Evolutionary conservation across 2,888 invertebrate species (phyloP).

Genomic region (Graphium colonna): DNA sequence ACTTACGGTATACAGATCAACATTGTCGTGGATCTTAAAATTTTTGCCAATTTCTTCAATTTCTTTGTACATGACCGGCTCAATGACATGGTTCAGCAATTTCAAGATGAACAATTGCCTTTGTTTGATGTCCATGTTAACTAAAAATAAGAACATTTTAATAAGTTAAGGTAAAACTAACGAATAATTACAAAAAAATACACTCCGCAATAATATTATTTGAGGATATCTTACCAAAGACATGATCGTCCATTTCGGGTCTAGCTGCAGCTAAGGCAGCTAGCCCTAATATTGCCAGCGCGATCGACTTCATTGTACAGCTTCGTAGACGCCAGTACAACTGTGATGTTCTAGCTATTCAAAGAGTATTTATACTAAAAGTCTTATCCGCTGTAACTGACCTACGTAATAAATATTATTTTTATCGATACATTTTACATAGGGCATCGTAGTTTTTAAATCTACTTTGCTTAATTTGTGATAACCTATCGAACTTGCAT

Average conservation of each 20-base stretch:
- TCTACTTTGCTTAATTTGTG: conserved; percentile 2
- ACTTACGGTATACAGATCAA: conserved; percentile 55
- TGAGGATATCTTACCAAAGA: conserved; percentile 42
- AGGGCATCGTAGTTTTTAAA: neutral
- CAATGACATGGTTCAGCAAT: conserved; percentile 73
- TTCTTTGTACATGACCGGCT: conserved; percentile 68
- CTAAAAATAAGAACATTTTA: too few species aligned
- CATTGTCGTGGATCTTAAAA: conserved; percentile 63
- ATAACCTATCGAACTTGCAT: conserved; percentile 7
- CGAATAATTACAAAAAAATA: neutral
- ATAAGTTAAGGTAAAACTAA: too few species aligned
- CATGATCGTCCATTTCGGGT: conserved; percentile 50
- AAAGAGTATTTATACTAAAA: conserved; percentile 44
- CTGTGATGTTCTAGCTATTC: conserved; percentile 39
- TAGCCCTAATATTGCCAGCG: conserved; percentile 53
- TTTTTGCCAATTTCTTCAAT: conserved; percentile 60
- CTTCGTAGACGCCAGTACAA: conserved; percentile 44
- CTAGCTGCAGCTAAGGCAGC: conserved; percentile 58
- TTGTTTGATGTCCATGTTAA: conserved; percentile 58
- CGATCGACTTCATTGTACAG: conserved; percentile 60
- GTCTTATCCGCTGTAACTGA: neutral
- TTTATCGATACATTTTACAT: conserved; percentile 12
- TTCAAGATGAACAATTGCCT: conserved; percentile 73
- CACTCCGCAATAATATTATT: neutral
- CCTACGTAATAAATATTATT: conserved; percentile 23